Evolutionary conservation across 2,113 vertebrate species (phyloP), one percentile per base, ranked within the genome.

Genomic region (Salminus brasiliensis): DNA sequence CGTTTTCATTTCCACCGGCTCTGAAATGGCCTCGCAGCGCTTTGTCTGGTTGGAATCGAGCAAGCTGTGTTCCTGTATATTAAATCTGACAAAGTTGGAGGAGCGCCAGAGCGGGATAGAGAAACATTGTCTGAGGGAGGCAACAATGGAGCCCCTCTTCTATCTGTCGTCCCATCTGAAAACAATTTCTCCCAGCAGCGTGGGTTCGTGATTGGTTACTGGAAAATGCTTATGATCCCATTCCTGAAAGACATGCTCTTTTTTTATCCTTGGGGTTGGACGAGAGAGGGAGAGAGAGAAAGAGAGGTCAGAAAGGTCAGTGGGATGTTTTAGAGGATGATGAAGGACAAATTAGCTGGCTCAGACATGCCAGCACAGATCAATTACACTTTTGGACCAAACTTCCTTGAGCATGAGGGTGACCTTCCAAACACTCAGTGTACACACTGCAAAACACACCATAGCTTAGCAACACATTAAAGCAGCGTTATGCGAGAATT

Each of bases 141-240:
- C 34, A 76, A 76, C 74, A 76, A 76, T 76, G 63, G 74, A 67
- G 25, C 34, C 45, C 57, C 29, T 55, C 45, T 53, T 66, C 70
- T 41, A 72, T 73, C 78, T 73, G 1, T 15, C 36, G 27, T 60
- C 39, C 79, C 79, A 80, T 80, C 79, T 80, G 79, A 74, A 80
- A 80, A 74, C 79, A 69, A 80, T 80, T 80, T 69, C 29, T 80
- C 23, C 45, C 63, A 21, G 16, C 39, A 36, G 53, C 34, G 41
- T 36, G 47, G 74, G 15, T 27, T 69, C 36, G 39, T 25, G 65
- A 80, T 74, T 25, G 70, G 70, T 57, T 74, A 13, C 72, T 60
- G 39, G 72, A 74, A 69, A 43, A 80, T 1, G 29, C 34, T 55
- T 34, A 29, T 21, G 45, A 74, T 74, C 49, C 62, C 34, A 29